These are phyloP conservation scores for Cephalotes varians DNA, from an alignment of 2,888 invertebrate genomes.

Conservation along the genomic window DNA sequence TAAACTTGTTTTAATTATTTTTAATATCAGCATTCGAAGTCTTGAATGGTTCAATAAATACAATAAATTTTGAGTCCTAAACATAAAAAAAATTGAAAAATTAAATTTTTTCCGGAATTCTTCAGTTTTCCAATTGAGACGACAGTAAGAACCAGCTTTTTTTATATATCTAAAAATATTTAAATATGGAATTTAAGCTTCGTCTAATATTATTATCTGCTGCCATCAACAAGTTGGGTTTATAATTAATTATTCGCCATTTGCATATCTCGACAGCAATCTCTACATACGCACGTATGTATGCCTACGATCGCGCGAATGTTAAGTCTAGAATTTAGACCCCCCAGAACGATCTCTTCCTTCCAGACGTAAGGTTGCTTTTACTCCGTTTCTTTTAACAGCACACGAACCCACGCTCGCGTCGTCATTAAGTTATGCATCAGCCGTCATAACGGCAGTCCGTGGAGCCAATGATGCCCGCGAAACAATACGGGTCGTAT, in stretches of 20 bases:
- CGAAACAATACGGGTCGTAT: constrained; percentile 9
- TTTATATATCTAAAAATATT: too few species aligned
- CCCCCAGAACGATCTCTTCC: background rate
- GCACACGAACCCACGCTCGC: background rate
- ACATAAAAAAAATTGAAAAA: background rate
- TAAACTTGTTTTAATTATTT: too few species aligned
- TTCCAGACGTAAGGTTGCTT: background rate
- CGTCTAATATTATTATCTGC: background rate
- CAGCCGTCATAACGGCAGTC: background rate
- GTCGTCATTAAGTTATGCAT: constrained; percentile 19
- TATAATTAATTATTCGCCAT: constrained; percentile 17
- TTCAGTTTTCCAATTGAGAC: too few species aligned
- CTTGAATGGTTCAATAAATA: too few species aligned
- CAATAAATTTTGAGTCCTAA: background rate
- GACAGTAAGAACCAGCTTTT: too few species aligned
- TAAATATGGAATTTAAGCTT: background rate
- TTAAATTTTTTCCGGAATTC: background rate
- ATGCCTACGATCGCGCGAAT: background rate
- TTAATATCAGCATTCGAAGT: too few species aligned
- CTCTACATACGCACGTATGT: background rate
- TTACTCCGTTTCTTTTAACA: constrained; percentile 10
- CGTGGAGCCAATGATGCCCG: background rate
- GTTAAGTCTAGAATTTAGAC: constrained; percentile 1
- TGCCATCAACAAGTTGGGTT: background rate
- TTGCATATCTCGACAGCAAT: background rate